These are phyloP conservation scores for Bugula neritina DNA, from an alignment of 2,888 invertebrate genomes.

Conservation along the genomic window DNA sequence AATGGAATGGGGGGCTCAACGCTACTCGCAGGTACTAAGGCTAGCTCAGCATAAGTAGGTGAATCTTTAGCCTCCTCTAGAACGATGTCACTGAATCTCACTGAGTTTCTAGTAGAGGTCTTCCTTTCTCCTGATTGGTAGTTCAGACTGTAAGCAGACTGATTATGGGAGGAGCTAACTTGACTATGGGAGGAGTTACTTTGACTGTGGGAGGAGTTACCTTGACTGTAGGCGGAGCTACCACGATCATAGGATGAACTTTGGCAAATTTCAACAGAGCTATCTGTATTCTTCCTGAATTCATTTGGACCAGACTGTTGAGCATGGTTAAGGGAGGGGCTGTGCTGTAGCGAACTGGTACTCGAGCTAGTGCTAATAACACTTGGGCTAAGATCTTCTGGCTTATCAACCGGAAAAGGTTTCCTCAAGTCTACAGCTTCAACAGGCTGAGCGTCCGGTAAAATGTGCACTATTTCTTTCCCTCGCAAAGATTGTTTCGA, in stretches of 20 bases:
- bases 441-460: not conserved
- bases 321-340: not conserved
- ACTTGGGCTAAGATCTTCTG: not conserved
- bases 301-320: no score
- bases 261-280: not conserved
- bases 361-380: not conserved
- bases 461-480: conserved; percentile 6
- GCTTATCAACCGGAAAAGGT: not conserved
- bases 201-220: not conserved
- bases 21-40: not conserved
- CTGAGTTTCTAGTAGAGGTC: no score
- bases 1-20: not conserved
- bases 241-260: not conserved
- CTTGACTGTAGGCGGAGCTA: not conserved
- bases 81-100: not conserved
- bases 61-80: not conserved
- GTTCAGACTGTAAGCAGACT: no score
- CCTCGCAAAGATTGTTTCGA: conserved; percentile 13
- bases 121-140: no score
- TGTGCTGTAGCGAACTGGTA: not conserved
- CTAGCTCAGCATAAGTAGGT: not conserved
- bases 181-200: not conserved
- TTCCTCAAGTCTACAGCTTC: not conserved
- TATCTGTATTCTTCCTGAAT: no score
- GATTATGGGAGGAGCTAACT: not conserved